phyloP scores from a whole-genome alignment of 2,888 invertebrate species.

The Nephrotoma appendiculata region DNA sequence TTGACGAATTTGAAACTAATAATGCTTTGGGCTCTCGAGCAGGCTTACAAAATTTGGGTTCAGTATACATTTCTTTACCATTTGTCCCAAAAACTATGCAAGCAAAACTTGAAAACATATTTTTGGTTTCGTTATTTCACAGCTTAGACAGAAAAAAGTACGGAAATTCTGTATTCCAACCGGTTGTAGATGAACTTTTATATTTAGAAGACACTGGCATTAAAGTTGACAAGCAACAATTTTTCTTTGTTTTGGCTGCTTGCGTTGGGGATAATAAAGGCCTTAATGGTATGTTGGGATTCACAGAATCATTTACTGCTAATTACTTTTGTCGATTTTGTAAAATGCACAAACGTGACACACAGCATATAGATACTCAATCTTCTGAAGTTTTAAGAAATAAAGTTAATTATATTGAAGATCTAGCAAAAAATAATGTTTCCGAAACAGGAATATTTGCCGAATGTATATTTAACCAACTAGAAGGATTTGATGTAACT shows the following conservation, averaged over 20 bases:
- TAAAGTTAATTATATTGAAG: conserved; percentile 5
- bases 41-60: not conserved
- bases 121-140: conserved; percentile 6
- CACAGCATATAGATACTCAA: not conserved
- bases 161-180: conserved; percentile 9
- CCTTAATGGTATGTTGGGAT: conserved; percentile 14
- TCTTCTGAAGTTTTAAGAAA: conserved; percentile 8
- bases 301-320: conserved; percentile 13
- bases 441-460: conserved; percentile 11
- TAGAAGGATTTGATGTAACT: conserved; percentile 10
- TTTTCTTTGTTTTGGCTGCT: conserved; percentile 12
- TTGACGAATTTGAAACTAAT: conserved; percentile 6
- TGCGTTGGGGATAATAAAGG: conserved; percentile 16
- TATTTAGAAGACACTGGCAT: conserved; percentile 4
- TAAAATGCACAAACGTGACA: conserved; percentile 4
- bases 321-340: conserved; percentile 12
- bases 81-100: not conserved
- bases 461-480: conserved; percentile 10
- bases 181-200: conserved; percentile 1
- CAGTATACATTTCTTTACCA: not conserved
- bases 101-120: conserved; percentile 5
- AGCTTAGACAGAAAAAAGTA: conserved; percentile 9
- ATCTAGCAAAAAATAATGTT: conserved; percentile 4
- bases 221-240: not conserved
- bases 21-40: conserved; percentile 5